Evolutionary conservation across 2,888 invertebrate genomes (phyloP), one percentile per base, ranked within the genome.

Genomic region (Notodonta ziczac): DNA sequence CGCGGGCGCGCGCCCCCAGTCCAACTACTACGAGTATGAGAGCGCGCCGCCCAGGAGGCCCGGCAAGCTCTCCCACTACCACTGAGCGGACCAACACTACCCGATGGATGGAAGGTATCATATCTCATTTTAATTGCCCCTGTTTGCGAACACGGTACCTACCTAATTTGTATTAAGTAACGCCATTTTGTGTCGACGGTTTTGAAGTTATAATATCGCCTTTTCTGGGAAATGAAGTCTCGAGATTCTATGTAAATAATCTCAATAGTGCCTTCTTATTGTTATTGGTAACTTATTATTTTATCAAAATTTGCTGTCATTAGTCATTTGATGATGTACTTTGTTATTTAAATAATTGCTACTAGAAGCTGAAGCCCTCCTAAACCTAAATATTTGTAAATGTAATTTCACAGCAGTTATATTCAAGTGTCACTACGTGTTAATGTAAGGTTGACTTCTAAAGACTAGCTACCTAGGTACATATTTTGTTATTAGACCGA

Each of bases 11-110:
- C 94, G 97, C 16, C 97, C 97, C 6, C 95, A 96, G 66, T 97
- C 97, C 65, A 97, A 97, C 89, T 97, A 96, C 88, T 97, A 97
- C 87, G 97, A 97, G 87, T 97, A 97, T 87, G 97, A 97, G 86
- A 96, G 95, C 72, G 96, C 97, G 44, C 96, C 96, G 46, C 91
- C 91, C 13, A 70, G 93, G 13, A 71, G 91, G 12, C 90, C 92
- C 0, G 92, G 91, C 56, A 92, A 92, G 63, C 88, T 92, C 5
- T 89, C 96, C 35, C 94, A 94, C 70, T 94, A 91, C 81, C 93
- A 92, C 86, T 95, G 82, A 87, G 57, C 72, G 53, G 10, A 6
- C 24, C 24, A 24, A 61, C 14, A 62, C 62, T 66, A 52, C 12
- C 4, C 16, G 12, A 39, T 35, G 8, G 13, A 55, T 40, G 32